Evolutionary conservation across 2,888 invertebrate genomes (phyloP).

Genomic region (Octodonta nipae): DNA sequence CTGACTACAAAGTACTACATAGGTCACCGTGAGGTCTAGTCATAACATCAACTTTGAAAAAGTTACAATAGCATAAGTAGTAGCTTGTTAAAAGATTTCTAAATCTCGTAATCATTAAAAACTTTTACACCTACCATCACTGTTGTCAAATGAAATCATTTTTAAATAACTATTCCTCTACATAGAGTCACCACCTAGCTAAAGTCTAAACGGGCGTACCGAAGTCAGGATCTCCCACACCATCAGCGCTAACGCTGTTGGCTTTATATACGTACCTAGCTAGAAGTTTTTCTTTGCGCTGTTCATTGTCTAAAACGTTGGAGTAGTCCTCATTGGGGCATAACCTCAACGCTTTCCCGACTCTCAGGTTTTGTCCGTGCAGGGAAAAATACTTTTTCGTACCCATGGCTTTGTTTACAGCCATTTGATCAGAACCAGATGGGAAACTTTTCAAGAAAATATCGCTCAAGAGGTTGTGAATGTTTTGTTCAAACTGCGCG

Average conservation of each 20-base stretch:
- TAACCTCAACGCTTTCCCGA: slow-evolving; percentile 33
- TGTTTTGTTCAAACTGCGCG: slow-evolving; percentile 35
- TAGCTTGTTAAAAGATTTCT: background rate
- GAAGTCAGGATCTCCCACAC: slow-evolving; percentile 54
- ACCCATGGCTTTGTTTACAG: slow-evolving; percentile 14
- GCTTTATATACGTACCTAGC: slow-evolving; percentile 36
- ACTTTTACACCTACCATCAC: slow-evolving; percentile 11
- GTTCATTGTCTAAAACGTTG: slow-evolving; percentile 26
- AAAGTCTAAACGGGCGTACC: slow-evolving; percentile 48
- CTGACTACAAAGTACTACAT: too few species aligned
- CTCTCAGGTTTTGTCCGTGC: slow-evolving; percentile 30
- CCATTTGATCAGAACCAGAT: too few species aligned
- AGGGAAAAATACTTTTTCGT: slow-evolving; percentile 31
- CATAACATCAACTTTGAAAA: too few species aligned
- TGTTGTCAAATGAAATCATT: slow-evolving; percentile 7
- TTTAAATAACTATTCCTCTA: slow-evolving; percentile 11
- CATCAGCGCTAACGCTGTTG: slow-evolving; percentile 35
- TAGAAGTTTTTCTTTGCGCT: slow-evolving; percentile 33
- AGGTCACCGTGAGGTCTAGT: too few species aligned
- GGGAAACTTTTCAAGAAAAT: slow-evolving; percentile 32
- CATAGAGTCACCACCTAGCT: slow-evolving; percentile 9
- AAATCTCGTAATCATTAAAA: slow-evolving; percentile 5
- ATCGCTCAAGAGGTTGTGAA: slow-evolving; percentile 33
- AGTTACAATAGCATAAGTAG: background rate
- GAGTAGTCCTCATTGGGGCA: slow-evolving; percentile 32